Evolutionary conservation across 2,888 invertebrate species (phyloP).

Genomic region (Polydrusus cervinus): DNA sequence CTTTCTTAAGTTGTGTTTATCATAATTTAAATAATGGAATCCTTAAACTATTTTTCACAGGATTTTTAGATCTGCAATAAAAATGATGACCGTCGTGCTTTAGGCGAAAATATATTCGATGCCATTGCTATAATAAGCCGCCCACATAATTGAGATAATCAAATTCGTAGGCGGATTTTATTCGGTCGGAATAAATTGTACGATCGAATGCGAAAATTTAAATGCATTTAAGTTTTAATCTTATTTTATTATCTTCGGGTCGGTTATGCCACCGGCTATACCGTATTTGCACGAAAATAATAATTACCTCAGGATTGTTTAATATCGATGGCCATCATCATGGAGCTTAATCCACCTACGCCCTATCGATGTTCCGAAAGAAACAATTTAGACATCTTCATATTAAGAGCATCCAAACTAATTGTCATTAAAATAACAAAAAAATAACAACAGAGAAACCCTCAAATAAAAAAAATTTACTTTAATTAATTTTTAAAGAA

Average conservation of each 20-base stretch:
- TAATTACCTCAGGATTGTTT: background rate
- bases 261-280: slow-evolving; percentile 30
- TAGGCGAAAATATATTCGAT: background rate
- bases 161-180: slow-evolving; percentile 41
- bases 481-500: too few species aligned
- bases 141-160: slow-evolving; percentile 46
- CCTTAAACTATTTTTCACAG: too few species aligned
- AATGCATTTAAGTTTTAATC: slow-evolving; percentile 28
- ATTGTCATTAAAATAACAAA: too few species aligned
- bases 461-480: too few species aligned
- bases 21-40: too few species aligned
- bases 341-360: background rate
- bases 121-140: slow-evolving; percentile 46
- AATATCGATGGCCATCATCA: background rate
- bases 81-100: too few species aligned
- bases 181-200: slow-evolving; percentile 12
- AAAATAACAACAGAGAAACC: too few species aligned
- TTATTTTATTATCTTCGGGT: slow-evolving; percentile 37
- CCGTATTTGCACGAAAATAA: slow-evolving; percentile 3
- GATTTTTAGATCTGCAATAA: too few species aligned
- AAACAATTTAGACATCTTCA: too few species aligned
- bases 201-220: slow-evolving; percentile 26
- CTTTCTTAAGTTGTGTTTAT: too few species aligned
- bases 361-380: too few species aligned
- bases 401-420: too few species aligned